phyloP scores from a whole-genome alignment of 2,113 vertebrate species.

The Rhea pennata region DNA sequence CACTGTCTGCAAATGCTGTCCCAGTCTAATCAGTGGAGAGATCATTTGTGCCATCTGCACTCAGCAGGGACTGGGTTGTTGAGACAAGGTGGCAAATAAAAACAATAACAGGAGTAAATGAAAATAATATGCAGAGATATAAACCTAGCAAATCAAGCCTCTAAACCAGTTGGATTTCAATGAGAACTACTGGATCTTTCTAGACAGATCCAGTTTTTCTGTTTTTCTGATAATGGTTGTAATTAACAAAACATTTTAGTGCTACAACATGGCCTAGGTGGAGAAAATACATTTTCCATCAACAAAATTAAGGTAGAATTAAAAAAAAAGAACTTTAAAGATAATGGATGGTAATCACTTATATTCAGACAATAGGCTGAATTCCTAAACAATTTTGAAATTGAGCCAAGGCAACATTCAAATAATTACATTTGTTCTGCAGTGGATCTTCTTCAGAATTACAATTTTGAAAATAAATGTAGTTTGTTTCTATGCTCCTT shows the following conservation, averaged over 20 bases:
- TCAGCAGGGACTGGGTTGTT: not conserved
- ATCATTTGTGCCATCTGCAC: slow-evolving; percentile 35
- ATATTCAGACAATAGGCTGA: not conserved
- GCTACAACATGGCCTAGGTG: not conserved
- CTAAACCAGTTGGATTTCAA: slow-evolving; percentile 52
- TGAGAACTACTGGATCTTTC: not conserved
- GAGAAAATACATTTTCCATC: not conserved
- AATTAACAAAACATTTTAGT: slow-evolving; percentile 28
- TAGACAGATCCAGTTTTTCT: not conserved
- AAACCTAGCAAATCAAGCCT: slow-evolving; percentile 22
- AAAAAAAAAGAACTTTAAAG: not conserved
- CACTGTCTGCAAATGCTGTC: not conserved
- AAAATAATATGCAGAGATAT: slow-evolving; percentile 42
- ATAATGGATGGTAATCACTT: not conserved
- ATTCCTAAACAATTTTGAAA: not conserved
- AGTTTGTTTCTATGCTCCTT: not conserved
- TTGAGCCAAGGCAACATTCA: not conserved
- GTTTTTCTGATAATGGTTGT: not conserved
- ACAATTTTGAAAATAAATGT: not conserved
- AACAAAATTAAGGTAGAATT: not conserved
- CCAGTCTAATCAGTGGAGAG: not conserved
- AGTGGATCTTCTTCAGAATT: slow-evolving; percentile 22
- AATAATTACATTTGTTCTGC: not conserved
- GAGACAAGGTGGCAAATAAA: slow-evolving; percentile 38
- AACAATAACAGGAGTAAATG: slow-evolving; percentile 41